Percentiles rank a stretch among this genome's conserved stretches.
Evolutionary conservation across 2,113 vertebrate genomes (phyloP).

Genomic region (Rhombomys opimus): DNA sequence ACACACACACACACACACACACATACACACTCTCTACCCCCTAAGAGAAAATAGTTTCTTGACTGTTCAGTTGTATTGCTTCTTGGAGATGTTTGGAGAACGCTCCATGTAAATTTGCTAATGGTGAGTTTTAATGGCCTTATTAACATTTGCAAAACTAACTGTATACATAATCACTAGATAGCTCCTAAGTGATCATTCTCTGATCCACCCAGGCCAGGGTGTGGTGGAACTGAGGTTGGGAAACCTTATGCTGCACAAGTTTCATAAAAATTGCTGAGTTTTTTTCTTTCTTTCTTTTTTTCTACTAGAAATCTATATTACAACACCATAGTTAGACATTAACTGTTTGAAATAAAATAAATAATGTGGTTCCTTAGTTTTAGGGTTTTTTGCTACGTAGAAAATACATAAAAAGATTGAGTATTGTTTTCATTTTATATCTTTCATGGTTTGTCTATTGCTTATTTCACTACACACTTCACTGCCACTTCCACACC

Average conservation of each 20-base stretch:
- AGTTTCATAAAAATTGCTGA: background rate
- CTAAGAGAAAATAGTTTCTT: background rate
- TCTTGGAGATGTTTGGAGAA: background rate
- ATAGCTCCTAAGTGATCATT: constrained; percentile 31
- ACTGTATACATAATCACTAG: background rate
- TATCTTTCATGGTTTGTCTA: background rate
- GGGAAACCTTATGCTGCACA: background rate
- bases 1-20: background rate
- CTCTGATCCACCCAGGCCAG: background rate
- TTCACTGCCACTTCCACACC: background rate
- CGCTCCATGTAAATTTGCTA: background rate
- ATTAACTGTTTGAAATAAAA: constrained; percentile 40
- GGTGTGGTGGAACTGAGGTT: background rate
- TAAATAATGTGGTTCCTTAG: background rate
- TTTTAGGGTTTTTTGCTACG: constrained; percentile 30
- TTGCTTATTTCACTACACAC: background rate
- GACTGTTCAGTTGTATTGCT: background rate
- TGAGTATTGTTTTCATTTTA: background rate
- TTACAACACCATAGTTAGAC: background rate
- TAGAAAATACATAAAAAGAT: background rate
- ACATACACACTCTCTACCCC: background rate
- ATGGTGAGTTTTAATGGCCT: background rate
- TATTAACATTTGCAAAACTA: constrained; percentile 27
- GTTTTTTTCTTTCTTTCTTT: background rate
- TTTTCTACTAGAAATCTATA: background rate